phyloP scores from a whole-genome alignment of 2,113 vertebrate genomes.

The Pyrgilauda ruficollis region DNA sequence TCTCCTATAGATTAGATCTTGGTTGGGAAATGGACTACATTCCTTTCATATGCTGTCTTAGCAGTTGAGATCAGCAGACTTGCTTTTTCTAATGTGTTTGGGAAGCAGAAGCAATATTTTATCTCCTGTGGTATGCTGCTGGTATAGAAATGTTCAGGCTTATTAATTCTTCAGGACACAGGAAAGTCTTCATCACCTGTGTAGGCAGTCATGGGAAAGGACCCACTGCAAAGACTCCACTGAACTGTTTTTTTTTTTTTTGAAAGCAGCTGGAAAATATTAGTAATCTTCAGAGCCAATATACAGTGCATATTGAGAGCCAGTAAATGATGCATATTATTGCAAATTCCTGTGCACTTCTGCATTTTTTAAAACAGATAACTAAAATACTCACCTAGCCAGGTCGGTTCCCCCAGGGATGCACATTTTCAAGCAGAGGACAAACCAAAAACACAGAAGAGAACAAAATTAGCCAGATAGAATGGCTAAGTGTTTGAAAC shows the following conservation, averaged over 20 bases:
- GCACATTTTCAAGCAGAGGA: conserved; percentile 14
- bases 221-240: conserved; percentile 5
- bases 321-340: conserved; percentile 51
- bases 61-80: conserved; percentile 62
- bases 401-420: background rate
- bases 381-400: conserved; percentile 57
- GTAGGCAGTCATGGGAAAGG: conserved; percentile 36
- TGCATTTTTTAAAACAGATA: conserved; percentile 62
- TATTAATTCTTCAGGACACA: conserved; percentile 58
- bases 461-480: background rate
- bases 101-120: conserved; percentile 57
- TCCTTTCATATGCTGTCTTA: conserved; percentile 65
- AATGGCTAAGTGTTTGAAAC: conserved; percentile 1
- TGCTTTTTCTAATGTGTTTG: conserved; percentile 57
- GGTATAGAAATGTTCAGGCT: conserved; percentile 41
- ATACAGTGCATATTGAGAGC: conserved; percentile 26
- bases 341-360: conserved; percentile 52
- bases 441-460: conserved; percentile 23
- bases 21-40: conserved; percentile 66
- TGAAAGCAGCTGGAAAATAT: conserved; percentile 56
- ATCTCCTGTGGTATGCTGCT: conserved; percentile 45
- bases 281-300: conserved; percentile 50
- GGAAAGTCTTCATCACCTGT: conserved; percentile 50
- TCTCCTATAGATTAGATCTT: conserved; percentile 64
- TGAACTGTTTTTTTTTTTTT: background rate